A percentile compares a stretch with the other conserved stretches of the same genome.
Conservation (phyloP, 2,113 vertebrate genomes). For the Chelonoidis abingdonii region DNA sequence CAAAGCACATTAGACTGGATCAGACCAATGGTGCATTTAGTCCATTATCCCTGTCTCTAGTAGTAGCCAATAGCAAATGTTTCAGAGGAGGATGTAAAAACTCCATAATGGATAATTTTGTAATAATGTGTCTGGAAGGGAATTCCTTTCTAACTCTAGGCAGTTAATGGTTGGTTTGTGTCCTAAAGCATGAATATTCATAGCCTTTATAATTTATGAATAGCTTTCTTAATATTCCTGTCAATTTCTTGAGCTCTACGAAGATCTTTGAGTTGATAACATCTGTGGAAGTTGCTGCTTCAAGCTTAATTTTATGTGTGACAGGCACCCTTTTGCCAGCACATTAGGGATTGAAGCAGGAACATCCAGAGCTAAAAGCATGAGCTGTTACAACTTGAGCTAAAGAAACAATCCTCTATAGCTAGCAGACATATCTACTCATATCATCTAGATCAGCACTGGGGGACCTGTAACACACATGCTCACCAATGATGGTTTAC, state of each 20-base stretch:
- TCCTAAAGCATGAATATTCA: background rate
- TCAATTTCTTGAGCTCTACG: background rate
- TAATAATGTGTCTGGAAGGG: background rate
- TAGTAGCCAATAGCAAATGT: background rate
- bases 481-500: background rate
- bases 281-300: background rate
- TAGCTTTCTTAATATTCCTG: background rate
- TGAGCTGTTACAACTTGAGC: background rate
- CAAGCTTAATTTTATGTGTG: background rate
- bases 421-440: background rate
- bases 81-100: background rate
- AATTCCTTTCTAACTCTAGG: background rate
- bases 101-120: background rate
- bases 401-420: background rate
- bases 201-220: background rate
- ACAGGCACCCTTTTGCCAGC: background rate
- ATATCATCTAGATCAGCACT: background rate
- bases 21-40: background rate
- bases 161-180: background rate
- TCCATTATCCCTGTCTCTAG: background rate
- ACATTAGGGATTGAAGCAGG: background rate
- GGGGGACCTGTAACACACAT: background rate
- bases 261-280: background rate
- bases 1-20: background rate
- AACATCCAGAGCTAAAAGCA: background rate